A percentile compares a stretch with the other conserved stretches of the same genome.
Conservation (phyloP, 2,888 invertebrate species). For the Lasioglossum villosulum region DNA sequence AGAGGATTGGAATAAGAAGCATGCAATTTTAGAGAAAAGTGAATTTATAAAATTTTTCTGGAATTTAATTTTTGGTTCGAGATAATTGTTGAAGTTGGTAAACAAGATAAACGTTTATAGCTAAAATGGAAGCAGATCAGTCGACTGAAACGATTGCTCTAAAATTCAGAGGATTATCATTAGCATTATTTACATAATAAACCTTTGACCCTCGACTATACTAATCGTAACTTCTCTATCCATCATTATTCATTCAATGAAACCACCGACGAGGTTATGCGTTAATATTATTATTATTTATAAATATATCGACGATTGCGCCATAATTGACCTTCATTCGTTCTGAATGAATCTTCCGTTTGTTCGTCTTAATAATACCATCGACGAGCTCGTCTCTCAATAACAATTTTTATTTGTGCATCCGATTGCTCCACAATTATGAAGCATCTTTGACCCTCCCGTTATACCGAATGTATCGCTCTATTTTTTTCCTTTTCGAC, state of each 20-base stretch:
- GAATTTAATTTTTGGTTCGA: neutral
- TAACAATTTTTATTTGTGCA: neutral
- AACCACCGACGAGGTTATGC: neutral
- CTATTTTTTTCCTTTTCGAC: neutral
- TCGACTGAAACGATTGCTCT: neutral
- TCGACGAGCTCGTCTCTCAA: neutral
- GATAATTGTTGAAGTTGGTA: neutral
- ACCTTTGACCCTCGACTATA: neutral
- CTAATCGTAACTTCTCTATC: neutral
- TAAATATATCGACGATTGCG: neutral
- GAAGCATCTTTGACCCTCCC: neutral
- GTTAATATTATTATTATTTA: neutral
- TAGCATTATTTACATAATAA: neutral
- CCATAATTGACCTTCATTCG: neutral
- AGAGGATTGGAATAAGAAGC: neutral
- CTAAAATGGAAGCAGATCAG: neutral
- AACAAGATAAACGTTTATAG: neutral
- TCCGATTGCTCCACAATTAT: neutral
- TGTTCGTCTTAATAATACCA: neutral
- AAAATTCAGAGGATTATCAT: neutral
- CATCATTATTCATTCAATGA: neutral
- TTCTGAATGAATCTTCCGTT: neutral
- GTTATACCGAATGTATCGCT: neutral
- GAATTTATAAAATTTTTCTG: neutral
- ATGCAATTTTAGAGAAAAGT: no score